These are phyloP conservation scores for Spea bombifrons DNA, from an alignment of 2,113 vertebrate genomes.

Conservation along the genomic window DNA sequence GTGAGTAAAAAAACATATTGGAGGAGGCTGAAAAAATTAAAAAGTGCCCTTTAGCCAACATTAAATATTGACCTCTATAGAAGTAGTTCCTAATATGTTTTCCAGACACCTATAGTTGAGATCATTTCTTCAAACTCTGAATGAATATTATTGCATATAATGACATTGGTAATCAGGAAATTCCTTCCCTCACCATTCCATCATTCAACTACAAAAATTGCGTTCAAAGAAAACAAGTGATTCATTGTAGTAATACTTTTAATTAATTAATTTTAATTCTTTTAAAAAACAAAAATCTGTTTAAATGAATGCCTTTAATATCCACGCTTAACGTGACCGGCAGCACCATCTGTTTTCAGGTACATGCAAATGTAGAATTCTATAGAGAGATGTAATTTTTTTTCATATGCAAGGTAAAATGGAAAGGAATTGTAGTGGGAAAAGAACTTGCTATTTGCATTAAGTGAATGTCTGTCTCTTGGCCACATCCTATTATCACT, in stretches of 20 bases:
- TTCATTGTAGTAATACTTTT: not conserved
- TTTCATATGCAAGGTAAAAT: constrained; percentile 69
- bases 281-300: not conserved
- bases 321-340: constrained; percentile 41
- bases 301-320: not conserved
- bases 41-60: too few relatives aligned
- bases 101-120: too few relatives aligned
- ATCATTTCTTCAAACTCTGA: too few relatives aligned
- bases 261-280: not conserved
- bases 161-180: not conserved
- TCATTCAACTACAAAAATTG: too few relatives aligned
- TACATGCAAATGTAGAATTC: constrained; percentile 58
- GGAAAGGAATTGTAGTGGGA: constrained; percentile 57
- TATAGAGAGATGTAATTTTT: constrained; percentile 61
- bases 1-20: too few relatives aligned
- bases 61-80: too few relatives aligned
- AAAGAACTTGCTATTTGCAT: constrained; percentile 71
- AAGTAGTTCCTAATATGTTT: too few relatives aligned
- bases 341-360: constrained; percentile 43
- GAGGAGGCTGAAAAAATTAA: too few relatives aligned
- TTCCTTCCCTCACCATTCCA: too few relatives aligned
- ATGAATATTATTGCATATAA: not conserved
- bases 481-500: constrained; percentile 78
- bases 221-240: not conserved
- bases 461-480: constrained; percentile 78